Evolutionary conservation across 2,113 vertebrate species (phyloP), one percentile per base, ranked within the genome.

Genomic region (Thunnus maccoyii): DNA sequence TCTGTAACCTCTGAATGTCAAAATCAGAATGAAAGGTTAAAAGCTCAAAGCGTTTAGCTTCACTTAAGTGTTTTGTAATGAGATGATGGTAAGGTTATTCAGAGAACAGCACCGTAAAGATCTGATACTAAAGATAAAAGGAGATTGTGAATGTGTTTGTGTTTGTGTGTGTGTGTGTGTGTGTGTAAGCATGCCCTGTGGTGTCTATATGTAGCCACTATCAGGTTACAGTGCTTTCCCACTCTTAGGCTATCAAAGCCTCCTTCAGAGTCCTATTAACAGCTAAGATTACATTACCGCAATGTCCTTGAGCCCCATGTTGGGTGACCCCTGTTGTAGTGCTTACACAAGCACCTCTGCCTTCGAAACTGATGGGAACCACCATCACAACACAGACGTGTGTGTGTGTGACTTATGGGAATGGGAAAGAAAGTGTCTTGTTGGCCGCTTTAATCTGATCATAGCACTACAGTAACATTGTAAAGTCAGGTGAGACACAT

Each of bases 251-350:
- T 51, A 72, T 75, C 65, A 60, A 25, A 60, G 17, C 64, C 69
- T 9, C 72, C 81, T 52, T 76, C 73, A 72, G 82, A 83, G 84
- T 84, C 82, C 93, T 90, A 84, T 71, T 88, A 91, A 89, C 85
- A 91, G 92, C 86, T 60, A 63, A 83, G 90, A 94, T 94, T 89
- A 90, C 86, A 90, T 92, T 89, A 88, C 89, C 72, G 86, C 54
- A 22, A 80, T 1, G 84, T 94, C 94, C 92, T 94, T 95, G 86
- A 90, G 90, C 83, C 74, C 72, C 72, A 47, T 56, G 83, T 78
- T 86, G 85, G 76, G 82, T 86, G 89, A 94, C 86, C 91, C 84
- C 87, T 76, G 81, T 68, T 74, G 82, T 85, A 85, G 73, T 81
- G 87, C 90, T 88, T 81, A 92, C 85, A 93, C 91, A 83, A 90